phyloP scores from a whole-genome alignment of 1,140 invertebrate species.

The Calephelis virginiensis region DNA sequence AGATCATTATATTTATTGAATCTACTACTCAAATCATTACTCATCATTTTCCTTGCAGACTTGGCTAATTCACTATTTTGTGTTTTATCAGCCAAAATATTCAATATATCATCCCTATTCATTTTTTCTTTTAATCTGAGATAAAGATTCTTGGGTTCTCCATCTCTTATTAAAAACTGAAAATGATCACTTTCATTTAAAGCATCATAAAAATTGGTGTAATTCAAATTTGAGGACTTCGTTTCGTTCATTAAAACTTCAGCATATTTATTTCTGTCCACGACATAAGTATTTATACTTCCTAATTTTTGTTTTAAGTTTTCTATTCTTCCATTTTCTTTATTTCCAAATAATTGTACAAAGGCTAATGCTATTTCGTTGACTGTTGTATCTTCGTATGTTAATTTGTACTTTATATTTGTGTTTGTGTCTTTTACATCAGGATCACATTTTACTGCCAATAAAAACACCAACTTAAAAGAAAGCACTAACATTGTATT shows the following conservation, averaged over 20 bases:
- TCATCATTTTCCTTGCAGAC: conserved; percentile 50
- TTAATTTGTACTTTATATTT: neutral
- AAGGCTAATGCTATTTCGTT: conserved; percentile 43
- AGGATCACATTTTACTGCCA: conserved; percentile 1
- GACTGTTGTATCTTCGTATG: conserved; percentile 28
- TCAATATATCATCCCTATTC: conserved; percentile 61
- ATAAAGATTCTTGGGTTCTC: conserved; percentile 52
- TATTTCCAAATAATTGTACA: conserved; percentile 32
- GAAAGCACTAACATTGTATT: conserved; percentile 1
- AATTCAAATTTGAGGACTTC: conserved; percentile 39
- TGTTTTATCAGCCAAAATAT: conserved; percentile 44
- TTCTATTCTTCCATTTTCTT: conserved; percentile 38
- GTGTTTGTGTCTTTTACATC: neutral
- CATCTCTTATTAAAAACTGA: conserved; percentile 34
- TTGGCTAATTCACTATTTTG: conserved; percentile 34
- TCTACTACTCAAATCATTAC: conserved; percentile 14
- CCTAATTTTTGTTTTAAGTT: conserved; percentile 52
- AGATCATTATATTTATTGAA: conserved; percentile 19
- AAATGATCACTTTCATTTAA: conserved; percentile 52
- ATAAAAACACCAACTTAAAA: neutral
- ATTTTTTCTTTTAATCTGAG: conserved; percentile 61
- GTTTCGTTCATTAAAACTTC: conserved; percentile 47
- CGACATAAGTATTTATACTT: conserved; percentile 46
- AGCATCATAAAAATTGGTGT: conserved; percentile 55
- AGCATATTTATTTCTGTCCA: conserved; percentile 46